Conservation (phyloP, 2,888 invertebrate genomes). For the Lissonota sp. region DNA sequence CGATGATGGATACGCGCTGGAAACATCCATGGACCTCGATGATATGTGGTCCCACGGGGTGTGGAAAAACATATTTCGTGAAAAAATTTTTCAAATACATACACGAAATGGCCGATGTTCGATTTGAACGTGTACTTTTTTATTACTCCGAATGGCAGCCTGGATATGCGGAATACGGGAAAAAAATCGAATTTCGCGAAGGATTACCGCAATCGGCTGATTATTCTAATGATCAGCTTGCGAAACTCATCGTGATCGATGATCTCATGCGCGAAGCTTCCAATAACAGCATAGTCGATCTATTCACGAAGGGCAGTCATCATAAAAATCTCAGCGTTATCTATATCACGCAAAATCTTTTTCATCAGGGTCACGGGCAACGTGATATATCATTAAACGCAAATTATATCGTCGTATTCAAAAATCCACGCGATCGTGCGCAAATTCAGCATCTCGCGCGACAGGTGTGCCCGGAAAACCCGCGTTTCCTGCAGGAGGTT, state of each 20-base stretch:
- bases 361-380: constrained; percentile 41
- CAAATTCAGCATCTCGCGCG: constrained; percentile 51
- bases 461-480: constrained; percentile 59
- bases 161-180: background rate
- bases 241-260: no score
- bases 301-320: no score
- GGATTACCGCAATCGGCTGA: constrained; percentile 4
- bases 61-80: background rate
- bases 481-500: constrained; percentile 59
- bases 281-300: no score
- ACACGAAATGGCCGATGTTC: constrained; percentile 1
- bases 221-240: constrained; percentile 6
- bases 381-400: constrained; percentile 59
- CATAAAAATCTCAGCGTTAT: constrained; percentile 56
- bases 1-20: constrained; percentile 32
- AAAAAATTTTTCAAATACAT: background rate
- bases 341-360: constrained; percentile 36
- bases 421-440: constrained; percentile 60
- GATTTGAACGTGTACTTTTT: constrained; percentile 4
- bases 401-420: constrained; percentile 58
- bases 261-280: no score
- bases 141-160: constrained; percentile 1
- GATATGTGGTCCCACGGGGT: constrained; percentile 11
- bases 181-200: background rate
- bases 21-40: constrained; percentile 49